Percentiles rank a stretch among this genome's conserved stretches.
These are phyloP conservation scores for Caenorhabditis japonica DNA, from an alignment of 2,888 invertebrate genomes.

Conservation along the genomic window DNA sequence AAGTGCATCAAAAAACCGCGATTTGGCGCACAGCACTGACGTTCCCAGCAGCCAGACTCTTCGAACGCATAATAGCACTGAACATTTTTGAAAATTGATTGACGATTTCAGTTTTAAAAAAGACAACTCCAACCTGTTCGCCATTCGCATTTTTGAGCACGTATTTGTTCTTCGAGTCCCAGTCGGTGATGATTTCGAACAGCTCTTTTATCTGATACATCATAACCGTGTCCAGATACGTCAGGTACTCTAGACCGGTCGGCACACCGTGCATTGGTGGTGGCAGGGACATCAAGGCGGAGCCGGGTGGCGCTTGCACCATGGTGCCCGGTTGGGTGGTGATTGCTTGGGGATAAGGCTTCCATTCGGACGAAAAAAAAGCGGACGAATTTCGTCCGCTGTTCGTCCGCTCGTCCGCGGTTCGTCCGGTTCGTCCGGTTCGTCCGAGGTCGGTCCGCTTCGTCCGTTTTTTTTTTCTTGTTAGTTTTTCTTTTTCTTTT, in stretches of 20 bases:
- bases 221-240: slow-evolving; percentile 49
- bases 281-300: slow-evolving; percentile 56
- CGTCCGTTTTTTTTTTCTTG: too few species aligned
- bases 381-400: too few species aligned
- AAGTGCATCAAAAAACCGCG: slow-evolving; percentile 78
- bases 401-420: too few species aligned
- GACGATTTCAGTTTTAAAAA: too few species aligned
- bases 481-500: too few species aligned
- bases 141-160: slow-evolving; percentile 52
- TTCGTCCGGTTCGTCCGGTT: too few species aligned
- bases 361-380: too few species aligned
- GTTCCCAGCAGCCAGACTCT: slow-evolving; percentile 77
- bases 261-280: slow-evolving; percentile 55
- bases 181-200: slow-evolving; percentile 59
- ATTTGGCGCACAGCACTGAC: slow-evolving; percentile 78
- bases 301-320: slow-evolving; percentile 37
- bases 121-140: too few species aligned
- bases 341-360: too few species aligned
- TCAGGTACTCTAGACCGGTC: slow-evolving; percentile 57
- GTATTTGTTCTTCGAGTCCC: slow-evolving; percentile 61
- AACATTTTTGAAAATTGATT: too few species aligned
- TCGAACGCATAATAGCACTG: slow-evolving; percentile 67
- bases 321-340: slow-evolving; percentile 36
- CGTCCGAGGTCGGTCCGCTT: too few species aligned
- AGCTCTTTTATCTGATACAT: slow-evolving; percentile 57